Percentiles rank a stretch among this genome's conserved stretches.
These are phyloP conservation scores for Polypedilum vanderplanki DNA, from an alignment of 1,140 invertebrate species.

Conservation along the genomic window DNA sequence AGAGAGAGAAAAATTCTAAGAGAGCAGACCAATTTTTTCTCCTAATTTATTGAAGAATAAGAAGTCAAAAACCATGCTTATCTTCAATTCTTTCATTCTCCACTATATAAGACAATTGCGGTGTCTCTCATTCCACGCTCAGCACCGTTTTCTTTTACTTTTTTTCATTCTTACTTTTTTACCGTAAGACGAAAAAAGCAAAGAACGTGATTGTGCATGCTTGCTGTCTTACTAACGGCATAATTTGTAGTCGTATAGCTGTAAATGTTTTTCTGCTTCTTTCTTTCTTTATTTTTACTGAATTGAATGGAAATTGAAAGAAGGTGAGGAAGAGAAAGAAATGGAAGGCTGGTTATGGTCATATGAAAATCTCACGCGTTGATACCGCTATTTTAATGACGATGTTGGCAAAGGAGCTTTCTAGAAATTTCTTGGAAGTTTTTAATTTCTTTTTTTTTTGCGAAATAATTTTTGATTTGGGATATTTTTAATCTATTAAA, in stretches of 20 bases:
- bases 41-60: background rate
- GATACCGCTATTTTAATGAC: constrained; percentile 24
- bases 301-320: too few relatives aligned
- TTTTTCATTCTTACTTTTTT: constrained; percentile 13
- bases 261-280: background rate
- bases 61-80: background rate
- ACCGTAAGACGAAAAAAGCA: background rate
- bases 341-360: constrained; percentile 26
- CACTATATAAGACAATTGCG: background rate
- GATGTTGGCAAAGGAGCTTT: background rate
- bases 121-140: too few relatives aligned
- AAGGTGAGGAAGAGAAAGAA: background rate
- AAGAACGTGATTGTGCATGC: constrained; percentile 3
- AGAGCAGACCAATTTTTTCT: background rate
- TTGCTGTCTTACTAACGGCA: constrained; percentile 20
- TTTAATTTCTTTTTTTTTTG: constrained; percentile 2
- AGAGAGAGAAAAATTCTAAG: background rate
- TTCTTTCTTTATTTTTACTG: too few relatives aligned
- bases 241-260: constrained; percentile 26
- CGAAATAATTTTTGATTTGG: too few relatives aligned
- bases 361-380: constrained; percentile 12
- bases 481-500: too few relatives aligned
- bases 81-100: constrained; percentile 5
- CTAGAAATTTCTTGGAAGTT: too few relatives aligned
- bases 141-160: background rate